Percentiles rank a stretch among this genome's conserved stretches.
Evolutionary conservation across 2,797 vertebrate genomes (phyloP).

Genomic region (Artibeus lituratus): DNA sequence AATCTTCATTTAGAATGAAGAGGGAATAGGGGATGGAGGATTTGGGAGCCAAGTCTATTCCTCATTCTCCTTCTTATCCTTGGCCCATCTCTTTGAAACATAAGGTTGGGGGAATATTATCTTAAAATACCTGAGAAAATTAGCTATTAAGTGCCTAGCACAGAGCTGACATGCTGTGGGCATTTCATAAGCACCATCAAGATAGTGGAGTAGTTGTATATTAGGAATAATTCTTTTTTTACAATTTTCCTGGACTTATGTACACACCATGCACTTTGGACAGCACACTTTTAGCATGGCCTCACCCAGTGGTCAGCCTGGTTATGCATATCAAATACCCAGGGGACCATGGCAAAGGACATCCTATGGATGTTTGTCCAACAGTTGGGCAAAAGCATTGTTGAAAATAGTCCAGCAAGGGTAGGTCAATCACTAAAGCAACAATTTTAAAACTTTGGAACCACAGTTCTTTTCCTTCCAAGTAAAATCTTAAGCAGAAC

Average conservation of each 20-base stretch:
- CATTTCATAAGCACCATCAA: neutral
- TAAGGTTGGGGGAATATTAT: neutral
- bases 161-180: neutral
- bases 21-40: neutral
- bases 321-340: neutral
- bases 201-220: fast-evolving
- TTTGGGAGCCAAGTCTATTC: neutral
- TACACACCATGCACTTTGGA: neutral
- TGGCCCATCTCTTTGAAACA: neutral
- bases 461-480: neutral
- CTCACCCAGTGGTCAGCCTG: neutral
- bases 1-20: too few relatives aligned
- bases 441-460: neutral
- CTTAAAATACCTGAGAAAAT: neutral
- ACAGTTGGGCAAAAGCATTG: neutral
- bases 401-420: neutral
- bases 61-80: neutral
- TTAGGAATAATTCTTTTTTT: neutral
- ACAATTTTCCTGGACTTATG: neutral
- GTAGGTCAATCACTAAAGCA: neutral
- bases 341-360: too few relatives aligned
- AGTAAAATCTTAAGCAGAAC: neutral
- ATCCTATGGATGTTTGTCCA: neutral
- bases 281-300: neutral
- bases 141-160: too few relatives aligned